These are phyloP conservation scores for Tenebrio molitor DNA, from an alignment of 1,140 invertebrate genomes.

Conservation along the genomic window DNA sequence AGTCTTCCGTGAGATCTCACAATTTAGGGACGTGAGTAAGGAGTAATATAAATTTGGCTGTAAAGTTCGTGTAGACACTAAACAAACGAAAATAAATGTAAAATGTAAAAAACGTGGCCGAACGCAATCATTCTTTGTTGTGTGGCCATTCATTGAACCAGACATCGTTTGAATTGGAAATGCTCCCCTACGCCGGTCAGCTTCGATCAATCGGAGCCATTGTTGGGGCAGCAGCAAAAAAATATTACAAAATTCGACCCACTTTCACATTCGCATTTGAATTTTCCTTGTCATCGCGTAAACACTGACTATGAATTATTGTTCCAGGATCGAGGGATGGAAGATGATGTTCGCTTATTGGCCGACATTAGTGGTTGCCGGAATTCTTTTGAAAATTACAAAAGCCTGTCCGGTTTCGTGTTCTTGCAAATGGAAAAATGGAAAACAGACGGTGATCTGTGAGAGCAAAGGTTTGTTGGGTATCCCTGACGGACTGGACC, in stretches of 20 bases:
- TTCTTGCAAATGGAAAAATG: constrained; percentile 91
- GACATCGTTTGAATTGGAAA: constrained; percentile 53
- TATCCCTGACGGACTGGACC: constrained; percentile 84
- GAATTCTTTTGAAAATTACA: not conserved
- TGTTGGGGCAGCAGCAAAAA: constrained; percentile 20
- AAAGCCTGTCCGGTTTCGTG: constrained; percentile 79
- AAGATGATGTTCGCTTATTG: constrained; percentile 27
- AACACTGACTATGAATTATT: not conserved
- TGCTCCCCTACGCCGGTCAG: constrained; percentile 42
- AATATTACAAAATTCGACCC: constrained; percentile 33
- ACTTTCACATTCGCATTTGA: constrained; percentile 15
- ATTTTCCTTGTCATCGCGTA: constrained; percentile 1
- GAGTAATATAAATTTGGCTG: constrained; percentile 23
- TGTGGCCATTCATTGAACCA: constrained; percentile 50
- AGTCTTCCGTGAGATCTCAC: not conserved
- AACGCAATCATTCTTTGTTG: constrained; percentile 52
- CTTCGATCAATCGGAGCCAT: constrained; percentile 31
- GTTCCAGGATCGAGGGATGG: constrained; percentile 21
- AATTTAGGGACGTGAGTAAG: not conserved
- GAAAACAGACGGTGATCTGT: constrained; percentile 91
- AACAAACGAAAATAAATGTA: constrained; percentile 51
- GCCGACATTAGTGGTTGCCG: not conserved
- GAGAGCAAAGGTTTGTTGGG: constrained; percentile 77
- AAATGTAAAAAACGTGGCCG: constrained; percentile 49
- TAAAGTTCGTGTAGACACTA: constrained; percentile 41